These are phyloP conservation scores for Acrocyrtus sp. DNA, from an alignment of 2,888 invertebrate species.

Conservation along the genomic window DNA sequence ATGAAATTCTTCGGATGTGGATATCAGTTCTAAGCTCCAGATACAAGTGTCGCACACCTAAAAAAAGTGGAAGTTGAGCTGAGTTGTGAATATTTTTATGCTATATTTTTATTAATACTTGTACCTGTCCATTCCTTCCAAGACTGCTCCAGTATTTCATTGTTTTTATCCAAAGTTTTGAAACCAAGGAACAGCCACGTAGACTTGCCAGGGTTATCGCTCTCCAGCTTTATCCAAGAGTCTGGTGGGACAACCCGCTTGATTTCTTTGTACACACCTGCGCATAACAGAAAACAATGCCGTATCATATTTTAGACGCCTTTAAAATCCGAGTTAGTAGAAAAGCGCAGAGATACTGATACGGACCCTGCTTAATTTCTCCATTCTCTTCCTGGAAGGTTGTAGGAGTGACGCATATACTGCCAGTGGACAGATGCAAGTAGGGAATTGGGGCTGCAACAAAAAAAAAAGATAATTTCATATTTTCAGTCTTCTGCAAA, in stretches of 20 bases:
- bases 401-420: conserved; percentile 32
- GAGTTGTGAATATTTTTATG: neutral
- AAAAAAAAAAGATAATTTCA: conserved; percentile 15
- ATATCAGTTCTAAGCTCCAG: conserved; percentile 67
- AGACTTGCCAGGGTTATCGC: conserved; percentile 33
- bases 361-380: conserved; percentile 62
- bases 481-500: too few species aligned
- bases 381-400: conserved; percentile 56
- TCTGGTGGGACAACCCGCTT: conserved; percentile 65
- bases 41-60: conserved; percentile 66
- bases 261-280: conserved; percentile 66
- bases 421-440: conserved; percentile 32
- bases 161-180: conserved; percentile 66
- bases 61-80: conserved; percentile 2
- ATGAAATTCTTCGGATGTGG: conserved; percentile 66
- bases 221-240: conserved; percentile 59
- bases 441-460: conserved; percentile 33
- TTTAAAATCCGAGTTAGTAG: too few species aligned
- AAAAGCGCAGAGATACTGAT: too few species aligned
- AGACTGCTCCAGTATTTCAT: conserved; percentile 64
- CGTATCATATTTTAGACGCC: too few species aligned
- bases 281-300: conserved; percentile 31
- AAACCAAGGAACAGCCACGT: conserved; percentile 65
- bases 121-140: conserved; percentile 68
- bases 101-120: neutral